Evolutionary conservation across 2,797 vertebrate species (phyloP).

Genomic region (Malacoraja senta): DNA sequence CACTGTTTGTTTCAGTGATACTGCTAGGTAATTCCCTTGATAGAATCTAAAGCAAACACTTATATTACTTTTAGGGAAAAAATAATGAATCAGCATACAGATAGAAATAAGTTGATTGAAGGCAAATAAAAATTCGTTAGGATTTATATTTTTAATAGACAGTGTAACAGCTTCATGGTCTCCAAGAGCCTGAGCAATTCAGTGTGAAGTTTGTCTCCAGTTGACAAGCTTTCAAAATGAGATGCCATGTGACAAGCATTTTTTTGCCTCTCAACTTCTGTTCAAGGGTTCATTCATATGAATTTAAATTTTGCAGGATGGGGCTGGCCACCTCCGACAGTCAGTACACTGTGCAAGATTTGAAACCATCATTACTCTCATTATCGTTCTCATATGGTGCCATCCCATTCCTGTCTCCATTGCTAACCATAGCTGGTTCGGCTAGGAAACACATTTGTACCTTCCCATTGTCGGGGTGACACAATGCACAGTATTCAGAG

Average conservation of each 20-base stretch:
- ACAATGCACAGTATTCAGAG: too few species aligned
- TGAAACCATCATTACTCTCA: too few species aligned
- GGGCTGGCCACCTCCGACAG: too few species aligned
- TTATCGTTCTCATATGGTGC: too few species aligned
- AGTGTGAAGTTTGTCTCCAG: background rate
- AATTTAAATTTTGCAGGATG: background rate
- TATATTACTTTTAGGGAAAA: background rate
- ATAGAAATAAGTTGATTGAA: constrained; percentile 14
- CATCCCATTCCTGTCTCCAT: too few species aligned
- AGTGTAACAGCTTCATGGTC: background rate
- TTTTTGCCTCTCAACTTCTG: background rate
- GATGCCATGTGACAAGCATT: background rate
- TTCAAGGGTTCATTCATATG: background rate
- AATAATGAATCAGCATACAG: background rate
- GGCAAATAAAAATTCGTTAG: background rate
- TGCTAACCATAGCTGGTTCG: too few species aligned
- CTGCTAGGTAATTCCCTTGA: background rate
- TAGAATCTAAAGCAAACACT: background rate
- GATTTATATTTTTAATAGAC: background rate
- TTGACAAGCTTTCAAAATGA: background rate
- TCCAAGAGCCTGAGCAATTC: background rate
- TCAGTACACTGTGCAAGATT: background rate
- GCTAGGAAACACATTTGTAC: too few species aligned
- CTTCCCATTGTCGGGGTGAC: too few species aligned
- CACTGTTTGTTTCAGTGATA: background rate